Percentiles rank a stretch among this genome's conserved stretches.
phyloP scores from a whole-genome alignment of 1,140 invertebrate genomes.

The Whitmania pigra region DNA sequence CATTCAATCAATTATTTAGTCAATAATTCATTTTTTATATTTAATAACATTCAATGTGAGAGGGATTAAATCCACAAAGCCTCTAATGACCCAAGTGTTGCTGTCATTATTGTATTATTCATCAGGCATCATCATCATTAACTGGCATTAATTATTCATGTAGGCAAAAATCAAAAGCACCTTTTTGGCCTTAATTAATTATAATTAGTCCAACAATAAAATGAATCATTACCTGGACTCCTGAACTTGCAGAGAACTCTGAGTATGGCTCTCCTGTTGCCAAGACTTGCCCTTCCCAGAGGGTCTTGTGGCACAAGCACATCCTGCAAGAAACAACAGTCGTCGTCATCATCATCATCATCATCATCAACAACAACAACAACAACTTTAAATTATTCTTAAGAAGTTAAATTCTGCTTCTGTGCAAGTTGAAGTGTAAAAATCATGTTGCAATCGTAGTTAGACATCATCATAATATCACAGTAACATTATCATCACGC shows the following conservation, averaged over 20 bases:
- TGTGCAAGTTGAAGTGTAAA: no score
- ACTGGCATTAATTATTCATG: neutral
- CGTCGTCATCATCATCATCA: no score
- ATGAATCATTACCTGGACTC: constrained; percentile 33
- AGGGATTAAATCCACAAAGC: neutral
- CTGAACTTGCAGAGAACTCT: constrained; percentile 38
- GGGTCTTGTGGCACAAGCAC: constrained; percentile 51
- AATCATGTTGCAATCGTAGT: no score
- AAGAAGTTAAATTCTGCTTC: no score
- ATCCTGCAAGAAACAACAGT: constrained; percentile 44
- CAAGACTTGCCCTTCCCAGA: constrained; percentile 29
- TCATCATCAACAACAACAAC: no score
- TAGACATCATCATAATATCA: no score
- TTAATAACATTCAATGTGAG: neutral
- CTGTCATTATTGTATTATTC: no score
- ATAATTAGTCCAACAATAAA: neutral
- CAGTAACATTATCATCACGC: no score
- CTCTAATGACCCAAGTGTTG: no score
- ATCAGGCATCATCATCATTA: no score
- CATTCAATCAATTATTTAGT: neutral
- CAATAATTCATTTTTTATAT: constrained; percentile 33
- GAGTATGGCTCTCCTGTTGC: constrained; percentile 35
- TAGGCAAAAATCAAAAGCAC: neutral
- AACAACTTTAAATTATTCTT: no score
- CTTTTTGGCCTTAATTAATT: neutral